Conservation (phyloP, 2,797 vertebrate species). For the Odontamblyopus rebecca region DNA sequence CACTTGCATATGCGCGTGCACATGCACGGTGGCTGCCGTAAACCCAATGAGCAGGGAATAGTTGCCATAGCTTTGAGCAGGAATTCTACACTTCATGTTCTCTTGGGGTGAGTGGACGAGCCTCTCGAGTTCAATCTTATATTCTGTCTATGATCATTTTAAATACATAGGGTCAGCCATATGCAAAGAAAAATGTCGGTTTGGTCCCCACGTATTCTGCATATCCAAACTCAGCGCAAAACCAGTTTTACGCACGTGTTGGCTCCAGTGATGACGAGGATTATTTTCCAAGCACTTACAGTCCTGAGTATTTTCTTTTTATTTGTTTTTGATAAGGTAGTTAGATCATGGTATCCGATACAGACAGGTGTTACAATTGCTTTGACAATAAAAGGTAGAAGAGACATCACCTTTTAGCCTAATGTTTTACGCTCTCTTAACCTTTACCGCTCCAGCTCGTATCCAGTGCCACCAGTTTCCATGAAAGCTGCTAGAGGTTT, state of each 20-base stretch:
- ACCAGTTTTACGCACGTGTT: slow-evolving; percentile 2
- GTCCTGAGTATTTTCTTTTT: slow-evolving; percentile 6
- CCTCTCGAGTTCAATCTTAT: slow-evolving; percentile 47
- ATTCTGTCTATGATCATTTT: slow-evolving; percentile 56
- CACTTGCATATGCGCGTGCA: slow-evolving; percentile 2
- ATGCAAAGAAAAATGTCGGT: slow-evolving; percentile 59
- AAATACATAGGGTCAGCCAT: slow-evolving; percentile 66
- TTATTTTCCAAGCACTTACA: slow-evolving; percentile 51
- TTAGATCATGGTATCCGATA: slow-evolving; percentile 75
- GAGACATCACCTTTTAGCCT: slow-evolving; percentile 81
- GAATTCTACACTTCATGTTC: slow-evolving; percentile 75
- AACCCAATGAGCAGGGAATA: slow-evolving; percentile 62
- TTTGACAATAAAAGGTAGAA: slow-evolving; percentile 87
- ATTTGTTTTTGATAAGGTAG: slow-evolving; percentile 9
- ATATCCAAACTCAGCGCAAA: slow-evolving; percentile 22
- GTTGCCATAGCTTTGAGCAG: slow-evolving; percentile 77
- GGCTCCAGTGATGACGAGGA: slow-evolving; percentile 28
- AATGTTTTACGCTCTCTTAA: slow-evolving; percentile 78
- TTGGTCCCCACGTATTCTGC: slow-evolving; percentile 49
- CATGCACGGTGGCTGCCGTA: slow-evolving; percentile 33
- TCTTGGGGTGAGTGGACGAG: slow-evolving; percentile 72
- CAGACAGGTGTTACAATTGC: slow-evolving; percentile 99
- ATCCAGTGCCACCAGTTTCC: slow-evolving; percentile 85
- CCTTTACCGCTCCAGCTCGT: slow-evolving; percentile 79
- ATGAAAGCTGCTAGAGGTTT: slow-evolving; percentile 81